These are phyloP conservation scores for Okamejei kenojei DNA, from an alignment of 2,797 vertebrate genomes.

Conservation along the genomic window DNA sequence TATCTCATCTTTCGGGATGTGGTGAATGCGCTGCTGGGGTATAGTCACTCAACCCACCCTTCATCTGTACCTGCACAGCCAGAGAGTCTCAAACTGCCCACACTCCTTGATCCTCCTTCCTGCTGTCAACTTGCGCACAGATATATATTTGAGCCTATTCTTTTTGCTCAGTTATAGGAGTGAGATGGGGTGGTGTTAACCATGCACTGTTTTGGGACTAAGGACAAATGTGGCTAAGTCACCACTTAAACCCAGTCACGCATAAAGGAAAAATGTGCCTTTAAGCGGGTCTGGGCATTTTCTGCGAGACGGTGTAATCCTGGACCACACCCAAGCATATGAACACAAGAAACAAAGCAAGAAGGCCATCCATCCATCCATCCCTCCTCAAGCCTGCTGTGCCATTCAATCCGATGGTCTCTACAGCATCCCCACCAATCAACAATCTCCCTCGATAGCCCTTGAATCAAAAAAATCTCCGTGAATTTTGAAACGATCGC, in stretches of 20 bases:
- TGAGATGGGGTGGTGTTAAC: neutral
- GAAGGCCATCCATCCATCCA: too few relatives aligned
- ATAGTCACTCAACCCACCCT: neutral
- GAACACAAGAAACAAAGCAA: too few relatives aligned
- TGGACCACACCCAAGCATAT: neutral
- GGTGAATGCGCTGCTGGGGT: neutral
- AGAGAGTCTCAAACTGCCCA: neutral
- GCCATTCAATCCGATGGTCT: too few relatives aligned
- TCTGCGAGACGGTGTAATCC: neutral
- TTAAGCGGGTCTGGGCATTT: neutral
- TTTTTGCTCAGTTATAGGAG: neutral
- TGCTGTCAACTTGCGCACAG: neutral
- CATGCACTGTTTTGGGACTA: neutral
- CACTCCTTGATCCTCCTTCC: neutral
- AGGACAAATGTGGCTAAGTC: neutral
- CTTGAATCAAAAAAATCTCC: too few relatives aligned
- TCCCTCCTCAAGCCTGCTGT: too few relatives aligned
- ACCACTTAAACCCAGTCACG: too few relatives aligned
- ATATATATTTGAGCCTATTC: neutral
- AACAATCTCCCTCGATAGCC: too few relatives aligned
- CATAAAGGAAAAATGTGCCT: neutral
- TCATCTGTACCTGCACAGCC: neutral
- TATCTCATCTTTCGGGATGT: neutral
- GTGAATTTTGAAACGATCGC: too few relatives aligned
- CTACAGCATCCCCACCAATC: too few relatives aligned